Conservation (phyloP, 2,797 vertebrate species). For the Podarcis lilfordi region DNA sequence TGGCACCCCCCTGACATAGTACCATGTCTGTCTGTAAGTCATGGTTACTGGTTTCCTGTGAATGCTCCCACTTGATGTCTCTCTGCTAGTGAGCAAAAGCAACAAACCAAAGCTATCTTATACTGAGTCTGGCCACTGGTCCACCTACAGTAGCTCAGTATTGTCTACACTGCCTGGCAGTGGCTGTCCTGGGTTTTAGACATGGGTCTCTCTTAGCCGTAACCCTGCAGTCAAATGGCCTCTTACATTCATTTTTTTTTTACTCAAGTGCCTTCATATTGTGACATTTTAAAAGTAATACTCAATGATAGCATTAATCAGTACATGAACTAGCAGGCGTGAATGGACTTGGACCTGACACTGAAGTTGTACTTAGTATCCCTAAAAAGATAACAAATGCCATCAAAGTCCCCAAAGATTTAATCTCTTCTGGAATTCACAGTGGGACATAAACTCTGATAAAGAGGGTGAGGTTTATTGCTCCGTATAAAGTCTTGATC, state of each 20-base stretch:
- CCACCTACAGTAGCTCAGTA: too few species aligned
- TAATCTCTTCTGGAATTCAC: not conserved
- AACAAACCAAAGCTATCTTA: too few species aligned
- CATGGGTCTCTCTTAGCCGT: too few species aligned
- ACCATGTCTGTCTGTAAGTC: too few species aligned
- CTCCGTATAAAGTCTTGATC: not conserved
- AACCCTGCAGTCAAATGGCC: not conserved
- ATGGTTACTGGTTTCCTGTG: too few species aligned
- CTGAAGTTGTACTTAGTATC: slow-evolving; percentile 31
- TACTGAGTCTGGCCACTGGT: too few species aligned
- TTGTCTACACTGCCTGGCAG: too few species aligned
- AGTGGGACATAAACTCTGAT: slow-evolving; percentile 4
- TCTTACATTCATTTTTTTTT: slow-evolving; percentile 5
- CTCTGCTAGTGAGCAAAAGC: too few species aligned
- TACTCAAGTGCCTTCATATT: slow-evolving; percentile 37
- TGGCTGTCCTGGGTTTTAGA: too few species aligned
- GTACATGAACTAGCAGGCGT: not conserved
- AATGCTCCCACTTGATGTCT: too few species aligned
- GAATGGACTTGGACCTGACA: slow-evolving; percentile 50
- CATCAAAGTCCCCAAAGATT: not conserved
- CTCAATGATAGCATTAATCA: not conserved
- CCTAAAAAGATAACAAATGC: slow-evolving; percentile 23
- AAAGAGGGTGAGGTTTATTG: slow-evolving; percentile 14
- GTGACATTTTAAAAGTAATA: slow-evolving; percentile 25
- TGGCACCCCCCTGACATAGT: too few species aligned